Evolutionary conservation across 1,140 invertebrate species (phyloP).

Genomic region (Cydia pomonella): DNA sequence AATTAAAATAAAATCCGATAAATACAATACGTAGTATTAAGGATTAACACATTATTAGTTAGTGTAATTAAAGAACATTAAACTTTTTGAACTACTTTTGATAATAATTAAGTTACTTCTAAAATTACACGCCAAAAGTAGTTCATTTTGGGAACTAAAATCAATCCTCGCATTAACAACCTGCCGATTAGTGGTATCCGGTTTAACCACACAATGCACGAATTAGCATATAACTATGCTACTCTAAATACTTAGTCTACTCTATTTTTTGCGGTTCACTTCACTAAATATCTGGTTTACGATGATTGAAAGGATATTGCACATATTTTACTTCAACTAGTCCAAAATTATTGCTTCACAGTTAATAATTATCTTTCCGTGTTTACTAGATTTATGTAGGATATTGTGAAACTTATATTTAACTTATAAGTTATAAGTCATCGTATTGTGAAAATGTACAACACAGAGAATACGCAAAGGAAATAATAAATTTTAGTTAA

Average conservation of each 20-base stretch:
- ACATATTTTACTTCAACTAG: background rate
- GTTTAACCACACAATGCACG: background rate
- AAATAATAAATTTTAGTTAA: too few species aligned
- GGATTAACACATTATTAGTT: too few species aligned
- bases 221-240: constrained; percentile 4
- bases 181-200: background rate
- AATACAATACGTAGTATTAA: too few species aligned
- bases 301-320: background rate
- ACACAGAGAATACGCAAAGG: too few species aligned
- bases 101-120: background rate
- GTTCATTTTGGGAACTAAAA: background rate
- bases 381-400: background rate
- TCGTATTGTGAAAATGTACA: too few species aligned
- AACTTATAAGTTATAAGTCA: background rate
- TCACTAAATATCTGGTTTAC: background rate
- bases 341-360: background rate
- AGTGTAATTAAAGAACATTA: too few species aligned
- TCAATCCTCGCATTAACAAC: background rate
- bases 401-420: constrained; percentile 1
- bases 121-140: background rate
- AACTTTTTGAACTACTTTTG: too few species aligned
- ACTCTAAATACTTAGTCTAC: background rate
- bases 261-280: constrained; percentile 10
- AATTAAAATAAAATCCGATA: too few species aligned
- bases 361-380: background rate